Evolutionary conservation across 2,113 vertebrate genomes (phyloP), one percentile per base, ranked within the genome.

Genomic region (Paratilapia polleni): DNA sequence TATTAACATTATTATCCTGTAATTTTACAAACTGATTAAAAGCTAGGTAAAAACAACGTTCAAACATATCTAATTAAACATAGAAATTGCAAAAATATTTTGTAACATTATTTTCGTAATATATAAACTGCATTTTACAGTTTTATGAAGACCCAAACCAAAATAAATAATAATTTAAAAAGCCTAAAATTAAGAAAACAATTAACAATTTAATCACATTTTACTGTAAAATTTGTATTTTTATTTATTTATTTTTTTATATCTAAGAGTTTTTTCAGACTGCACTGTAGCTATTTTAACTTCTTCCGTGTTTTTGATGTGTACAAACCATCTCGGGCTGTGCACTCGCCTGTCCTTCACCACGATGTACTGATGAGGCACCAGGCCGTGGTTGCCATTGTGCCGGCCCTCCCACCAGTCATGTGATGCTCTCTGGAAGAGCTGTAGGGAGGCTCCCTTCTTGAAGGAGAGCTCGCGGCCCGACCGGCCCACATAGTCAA

Each of bases 341-440:
- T 66, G 74, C 83, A 95, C 98, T 97, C 96, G 97, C 98, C 97
- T 97, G 87, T 99, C 98, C 90, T 99, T 98, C 89, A 99, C 96
- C 90, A 97, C 95, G 56, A 99, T 97, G 93, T 99, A 99, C 94
- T 99, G 98, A 91, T 99, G 98, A 22, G 98, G 98, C 62, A 99
- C 98, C 31, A 99, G 96, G 84, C 98, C 98, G 12, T 96, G 98
- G 13, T 95, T 95, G 19, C 98, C 98, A 0, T 98, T 99, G 94
- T 96, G 97, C 8, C 97, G 95, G 68, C 98, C 98, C 96, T 99
- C 98, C 98, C 98, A 99, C 98, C 98, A 99, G 95, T 99, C 98
- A 87, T 99, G 97, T 5, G 98, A 99, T 0, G 98, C 98, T 0
- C 98, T 97, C 92, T 98, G 98, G 81, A 98, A 98, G 24, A 99